Evolutionary conservation across 2,888 invertebrate genomes (phyloP), one percentile per base, ranked within the genome.

Genomic region (Cerastis leucographa): DNA sequence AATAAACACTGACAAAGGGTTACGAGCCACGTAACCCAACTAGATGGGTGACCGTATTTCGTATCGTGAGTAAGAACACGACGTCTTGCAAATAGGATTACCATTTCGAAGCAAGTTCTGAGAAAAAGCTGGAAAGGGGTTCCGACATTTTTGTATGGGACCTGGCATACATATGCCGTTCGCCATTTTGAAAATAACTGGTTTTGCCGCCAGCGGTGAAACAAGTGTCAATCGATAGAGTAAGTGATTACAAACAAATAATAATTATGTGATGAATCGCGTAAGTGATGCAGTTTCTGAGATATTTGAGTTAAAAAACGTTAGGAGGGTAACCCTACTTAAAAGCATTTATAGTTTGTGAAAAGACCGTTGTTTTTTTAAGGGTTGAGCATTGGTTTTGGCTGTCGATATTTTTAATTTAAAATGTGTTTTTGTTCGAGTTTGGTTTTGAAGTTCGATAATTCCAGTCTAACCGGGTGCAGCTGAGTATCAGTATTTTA

Each of bases 1-100:
- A 92, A 93, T 93, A 93, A 93, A 93, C 90, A 89, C 86, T 78
- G 92, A 91, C 92, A 93, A 93, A 93, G 92, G 93, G 93, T 92
- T 93, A 88, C 87, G 89, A 85, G 84, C 74, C 84, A 82, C 88
- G 90, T 85, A 89, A 91, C 91, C 86, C 87, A 89, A 92, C 88
- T 80, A 82, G 87, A 86, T 86, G 80, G 87, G 72, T 78, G 78
- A 81, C 87, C 78, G 87, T 87, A 87, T 89, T 89, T 89, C 79
- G 86, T 86, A 85, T 82, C 74, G 70, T 56, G 46, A 78, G 54
- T 64, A 40, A 73, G 77, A 80, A 80, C 61, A 80, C 72, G 75
- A 68, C 83, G 67, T 72, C 64, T 76, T 61, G 22, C 65, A 56
- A 73, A 71, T 85, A 83, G 42, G 42, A 17, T 42, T 11, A 64